phyloP scores from a whole-genome alignment of 2,888 invertebrate genomes.

The Conistra vaccinii region DNA sequence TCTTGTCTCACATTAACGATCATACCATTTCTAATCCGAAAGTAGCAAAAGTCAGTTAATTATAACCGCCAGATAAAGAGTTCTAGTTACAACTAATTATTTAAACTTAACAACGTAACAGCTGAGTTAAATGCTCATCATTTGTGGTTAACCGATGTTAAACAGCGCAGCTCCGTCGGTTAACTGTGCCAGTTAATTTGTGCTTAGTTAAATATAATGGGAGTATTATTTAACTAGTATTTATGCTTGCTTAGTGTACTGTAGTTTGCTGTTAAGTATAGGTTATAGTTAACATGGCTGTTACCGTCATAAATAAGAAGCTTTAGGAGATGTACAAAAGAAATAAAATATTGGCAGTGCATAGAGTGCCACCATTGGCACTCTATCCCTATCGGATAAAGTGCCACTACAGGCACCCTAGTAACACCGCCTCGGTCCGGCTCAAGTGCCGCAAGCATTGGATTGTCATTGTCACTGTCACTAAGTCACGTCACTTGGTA shows the following conservation, averaged over 20 bases:
- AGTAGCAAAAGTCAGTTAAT: constrained; percentile 39
- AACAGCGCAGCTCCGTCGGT: constrained; percentile 68
- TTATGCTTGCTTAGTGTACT: constrained; percentile 22
- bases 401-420: no score
- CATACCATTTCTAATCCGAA: constrained; percentile 39
- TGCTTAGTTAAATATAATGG: constrained; percentile 62
- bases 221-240: constrained; percentile 50
- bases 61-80: constrained; percentile 46
- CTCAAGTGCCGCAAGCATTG: no score
- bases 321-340: no score
- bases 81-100: constrained; percentile 64
- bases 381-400: no score
- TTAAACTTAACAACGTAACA: constrained; percentile 66
- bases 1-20: constrained; percentile 6
- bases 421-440: no score
- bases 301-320: not conserved
- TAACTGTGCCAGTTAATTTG: constrained; percentile 69
- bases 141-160: constrained; percentile 76
- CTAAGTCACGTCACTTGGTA: no score
- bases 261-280: not conserved
- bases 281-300: not conserved
- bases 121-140: constrained; percentile 69
- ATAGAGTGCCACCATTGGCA: no score
- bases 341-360: no score
- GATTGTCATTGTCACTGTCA: no score